Evolutionary conservation across 2,113 vertebrate species (phyloP).

Genomic region (Crocuta crocuta): DNA sequence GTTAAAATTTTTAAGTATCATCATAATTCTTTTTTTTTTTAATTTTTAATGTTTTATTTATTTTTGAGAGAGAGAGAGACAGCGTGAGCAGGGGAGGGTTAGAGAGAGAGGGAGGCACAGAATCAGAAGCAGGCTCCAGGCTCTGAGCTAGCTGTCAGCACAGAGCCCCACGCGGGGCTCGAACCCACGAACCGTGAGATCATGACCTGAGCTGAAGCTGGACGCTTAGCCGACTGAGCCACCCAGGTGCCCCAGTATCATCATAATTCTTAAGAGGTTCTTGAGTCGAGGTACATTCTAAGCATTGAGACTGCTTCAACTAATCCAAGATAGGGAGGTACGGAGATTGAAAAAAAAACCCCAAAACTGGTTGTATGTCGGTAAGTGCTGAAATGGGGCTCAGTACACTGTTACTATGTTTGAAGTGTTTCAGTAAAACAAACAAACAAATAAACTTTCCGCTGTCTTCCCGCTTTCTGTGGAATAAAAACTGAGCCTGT

Average conservation of each 20-base stretch:
- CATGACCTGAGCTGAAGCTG: no score
- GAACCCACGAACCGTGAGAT: no score
- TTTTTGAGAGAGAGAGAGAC: no score
- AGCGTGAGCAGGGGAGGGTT: no score
- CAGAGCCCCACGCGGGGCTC: no score
- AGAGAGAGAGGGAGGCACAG: no score
- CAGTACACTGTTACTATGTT: background rate
- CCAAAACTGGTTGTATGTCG: background rate
- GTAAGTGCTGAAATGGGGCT: background rate
- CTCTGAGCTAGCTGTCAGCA: no score
- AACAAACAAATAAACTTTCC: background rate
- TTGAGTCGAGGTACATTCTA: background rate
- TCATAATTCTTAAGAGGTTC: background rate
- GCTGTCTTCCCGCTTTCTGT: background rate
- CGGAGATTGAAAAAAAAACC: background rate
- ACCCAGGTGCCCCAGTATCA: background rate
- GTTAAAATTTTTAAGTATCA: background rate
- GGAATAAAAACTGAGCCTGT: background rate
- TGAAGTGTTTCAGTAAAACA: background rate
- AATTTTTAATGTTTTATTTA: no score
- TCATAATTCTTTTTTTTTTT: background rate
- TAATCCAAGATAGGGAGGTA: background rate
- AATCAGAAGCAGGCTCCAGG: no score
- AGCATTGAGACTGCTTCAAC: background rate
- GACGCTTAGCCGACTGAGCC: no score